Evolutionary conservation across 2,113 vertebrate genomes (phyloP).

Genomic region (Talpa occidentalis): DNA sequence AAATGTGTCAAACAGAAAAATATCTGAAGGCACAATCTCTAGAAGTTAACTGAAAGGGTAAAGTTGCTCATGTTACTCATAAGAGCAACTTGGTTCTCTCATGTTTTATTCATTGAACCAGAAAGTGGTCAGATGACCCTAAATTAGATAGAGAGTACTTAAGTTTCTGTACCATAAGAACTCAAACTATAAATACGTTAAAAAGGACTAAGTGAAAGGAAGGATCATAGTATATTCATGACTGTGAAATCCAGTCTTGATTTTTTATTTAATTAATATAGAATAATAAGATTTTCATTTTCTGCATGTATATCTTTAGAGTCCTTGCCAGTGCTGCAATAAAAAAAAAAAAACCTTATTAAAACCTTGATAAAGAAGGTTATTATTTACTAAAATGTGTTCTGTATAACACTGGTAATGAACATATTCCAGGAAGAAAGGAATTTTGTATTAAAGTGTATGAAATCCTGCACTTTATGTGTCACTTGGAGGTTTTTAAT

Average conservation of each 20-base stretch:
- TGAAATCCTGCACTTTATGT: neutral
- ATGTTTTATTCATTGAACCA: neutral
- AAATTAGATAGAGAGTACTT: neutral
- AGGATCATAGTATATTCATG: neutral
- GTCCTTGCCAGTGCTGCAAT: neutral
- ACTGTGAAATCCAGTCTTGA: neutral
- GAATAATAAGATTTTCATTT: neutral
- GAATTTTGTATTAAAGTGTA: neutral
- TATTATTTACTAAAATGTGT: constrained; percentile 1
- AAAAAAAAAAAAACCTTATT: neutral
- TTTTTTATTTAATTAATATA: neutral
- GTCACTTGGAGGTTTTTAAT: neutral
- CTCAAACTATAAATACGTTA: neutral
- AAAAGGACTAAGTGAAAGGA: neutral
- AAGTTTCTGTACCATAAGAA: neutral
- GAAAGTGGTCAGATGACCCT: neutral
- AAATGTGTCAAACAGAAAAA: neutral
- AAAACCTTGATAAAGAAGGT: neutral
- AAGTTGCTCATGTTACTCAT: neutral
- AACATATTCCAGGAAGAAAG: neutral
- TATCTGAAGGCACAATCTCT: neutral
- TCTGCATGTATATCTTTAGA: neutral
- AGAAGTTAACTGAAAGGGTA: neutral
- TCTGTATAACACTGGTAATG: neutral
- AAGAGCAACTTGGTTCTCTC: neutral